A percentile compares a stretch with the other conserved stretches of the same genome.
Evolutionary conservation across 2,113 vertebrate species (phyloP).

Genomic region (Alligator mississippiensis): DNA sequence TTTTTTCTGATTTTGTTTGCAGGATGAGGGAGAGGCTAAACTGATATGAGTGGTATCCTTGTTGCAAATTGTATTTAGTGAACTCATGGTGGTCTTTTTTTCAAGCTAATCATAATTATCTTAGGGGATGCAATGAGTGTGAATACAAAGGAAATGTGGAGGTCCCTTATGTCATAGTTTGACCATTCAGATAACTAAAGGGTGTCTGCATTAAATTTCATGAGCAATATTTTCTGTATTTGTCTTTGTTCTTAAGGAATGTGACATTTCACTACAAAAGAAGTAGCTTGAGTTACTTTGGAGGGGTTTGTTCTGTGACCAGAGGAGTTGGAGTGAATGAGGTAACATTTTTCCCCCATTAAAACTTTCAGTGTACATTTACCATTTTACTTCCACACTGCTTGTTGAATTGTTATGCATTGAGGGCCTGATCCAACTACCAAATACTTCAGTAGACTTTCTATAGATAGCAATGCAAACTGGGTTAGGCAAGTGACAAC

Average conservation of each 20-base stretch:
- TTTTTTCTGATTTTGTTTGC: background rate
- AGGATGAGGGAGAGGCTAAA: background rate
- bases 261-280: constrained; percentile 95
- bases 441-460: too few relatives aligned
- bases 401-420: background rate
- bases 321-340: constrained; percentile 96
- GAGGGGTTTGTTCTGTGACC: constrained; percentile 91
- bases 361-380: background rate
- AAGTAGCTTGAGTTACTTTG: constrained; percentile 94
- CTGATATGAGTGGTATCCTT: background rate
- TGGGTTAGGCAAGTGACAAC: too few relatives aligned
- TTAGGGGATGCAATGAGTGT: background rate
- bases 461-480: too few relatives aligned
- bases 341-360: constrained; percentile 78
- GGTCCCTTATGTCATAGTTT: background rate
- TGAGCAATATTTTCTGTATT: background rate
- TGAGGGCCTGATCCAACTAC: too few relatives aligned
- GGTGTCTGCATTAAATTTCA: background rate
- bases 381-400: background rate
- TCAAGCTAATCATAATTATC: background rate
- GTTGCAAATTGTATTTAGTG: background rate
- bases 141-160: background rate
- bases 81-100: background rate
- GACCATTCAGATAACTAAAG: constrained; percentile 6
- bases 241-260: constrained; percentile 81